A percentile compares a stretch with the other conserved stretches of the same genome.
phyloP scores from a whole-genome alignment of 2,888 invertebrate species.

The Microctonus brassicae region DNA sequence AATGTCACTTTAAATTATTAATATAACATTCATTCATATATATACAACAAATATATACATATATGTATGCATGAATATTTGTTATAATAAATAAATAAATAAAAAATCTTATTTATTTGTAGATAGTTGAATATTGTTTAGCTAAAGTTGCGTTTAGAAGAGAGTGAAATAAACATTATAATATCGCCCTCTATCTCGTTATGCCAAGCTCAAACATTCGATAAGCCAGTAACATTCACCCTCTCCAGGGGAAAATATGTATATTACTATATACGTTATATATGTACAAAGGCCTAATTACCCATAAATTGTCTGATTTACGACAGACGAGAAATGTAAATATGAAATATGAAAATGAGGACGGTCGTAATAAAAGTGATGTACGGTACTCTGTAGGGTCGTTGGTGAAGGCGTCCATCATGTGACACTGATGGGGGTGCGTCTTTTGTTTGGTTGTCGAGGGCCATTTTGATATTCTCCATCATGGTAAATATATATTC shows the following conservation, averaged over 20 bases:
- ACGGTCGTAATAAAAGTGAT: conserved; percentile 72
- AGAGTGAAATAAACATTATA: conserved; percentile 7
- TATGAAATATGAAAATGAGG: conserved; percentile 71
- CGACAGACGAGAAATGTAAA: conserved; percentile 68
- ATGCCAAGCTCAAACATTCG: conserved; percentile 50
- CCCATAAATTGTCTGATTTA: conserved; percentile 69
- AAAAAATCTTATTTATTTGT: neutral
- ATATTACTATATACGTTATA: conserved; percentile 32
- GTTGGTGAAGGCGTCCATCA: conserved; percentile 72
- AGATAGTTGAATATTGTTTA: neutral
- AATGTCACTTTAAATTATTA: neutral
- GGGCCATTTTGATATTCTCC: conserved; percentile 38
- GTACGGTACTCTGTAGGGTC: conserved; percentile 71
- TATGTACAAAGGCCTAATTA: conserved; percentile 67
- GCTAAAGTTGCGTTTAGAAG: neutral
- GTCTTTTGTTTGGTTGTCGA: conserved; percentile 60
- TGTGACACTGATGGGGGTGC: conserved; percentile 66
- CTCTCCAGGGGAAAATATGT: conserved; percentile 37
- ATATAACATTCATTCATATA: neutral
- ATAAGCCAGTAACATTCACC: conserved; percentile 50
- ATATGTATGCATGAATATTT: too few species aligned
- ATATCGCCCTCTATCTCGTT: conserved; percentile 42
- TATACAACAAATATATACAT: too few species aligned
- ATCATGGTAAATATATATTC: conserved; percentile 17
- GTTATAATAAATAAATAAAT: neutral